Conservation (phyloP, 2,113 vertebrate genomes). For the Lagopus muta region DNA sequence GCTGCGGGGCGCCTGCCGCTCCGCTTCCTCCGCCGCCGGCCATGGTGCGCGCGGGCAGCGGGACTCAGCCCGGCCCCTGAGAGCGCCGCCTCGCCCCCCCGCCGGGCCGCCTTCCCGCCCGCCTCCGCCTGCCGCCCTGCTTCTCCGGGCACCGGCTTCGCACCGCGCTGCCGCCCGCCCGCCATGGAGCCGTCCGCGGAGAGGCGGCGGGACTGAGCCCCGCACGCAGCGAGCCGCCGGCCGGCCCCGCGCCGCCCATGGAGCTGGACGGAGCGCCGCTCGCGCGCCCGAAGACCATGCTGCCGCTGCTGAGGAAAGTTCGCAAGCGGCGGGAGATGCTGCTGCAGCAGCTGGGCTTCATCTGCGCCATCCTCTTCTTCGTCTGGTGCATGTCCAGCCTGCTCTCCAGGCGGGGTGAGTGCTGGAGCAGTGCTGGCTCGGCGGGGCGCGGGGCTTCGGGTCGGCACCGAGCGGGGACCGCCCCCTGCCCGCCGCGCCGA, state of each 20-base stretch:
- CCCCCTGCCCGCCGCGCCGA: not conserved
- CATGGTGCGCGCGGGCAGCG: constrained; percentile 53
- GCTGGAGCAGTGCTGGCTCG: not conserved
- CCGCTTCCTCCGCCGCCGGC: constrained; percentile 14
- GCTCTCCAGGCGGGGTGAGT: constrained; percentile 89
- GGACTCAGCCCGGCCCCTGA: constrained; percentile 51
- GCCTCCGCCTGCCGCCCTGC: not conserved
- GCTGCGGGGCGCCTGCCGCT: not conserved
- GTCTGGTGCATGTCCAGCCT: constrained; percentile 88
- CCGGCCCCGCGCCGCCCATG: not conserved
- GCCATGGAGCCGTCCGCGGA: constrained; percentile 53
- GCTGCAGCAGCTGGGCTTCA: constrained; percentile 88
- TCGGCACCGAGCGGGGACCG: not conserved
- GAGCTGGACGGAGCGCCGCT: constrained; percentile 16
- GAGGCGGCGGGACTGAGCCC: constrained; percentile 12
- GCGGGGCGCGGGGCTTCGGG: not conserved
- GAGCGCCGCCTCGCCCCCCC: not conserved
- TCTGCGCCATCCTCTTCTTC: constrained; percentile 91
- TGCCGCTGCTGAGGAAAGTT: constrained; percentile 86
- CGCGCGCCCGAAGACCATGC: not conserved
- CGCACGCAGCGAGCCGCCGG: not conserved
- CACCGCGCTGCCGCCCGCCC: not conserved
- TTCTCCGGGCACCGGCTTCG: not conserved
- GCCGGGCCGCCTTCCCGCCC: not conserved
- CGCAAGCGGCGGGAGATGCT: constrained; percentile 93